A percentile compares a stretch with the other conserved stretches of the same genome.
These are phyloP conservation scores for Albula glossodonta DNA, from an alignment of 2,113 vertebrate species.

Conservation along the genomic window DNA sequence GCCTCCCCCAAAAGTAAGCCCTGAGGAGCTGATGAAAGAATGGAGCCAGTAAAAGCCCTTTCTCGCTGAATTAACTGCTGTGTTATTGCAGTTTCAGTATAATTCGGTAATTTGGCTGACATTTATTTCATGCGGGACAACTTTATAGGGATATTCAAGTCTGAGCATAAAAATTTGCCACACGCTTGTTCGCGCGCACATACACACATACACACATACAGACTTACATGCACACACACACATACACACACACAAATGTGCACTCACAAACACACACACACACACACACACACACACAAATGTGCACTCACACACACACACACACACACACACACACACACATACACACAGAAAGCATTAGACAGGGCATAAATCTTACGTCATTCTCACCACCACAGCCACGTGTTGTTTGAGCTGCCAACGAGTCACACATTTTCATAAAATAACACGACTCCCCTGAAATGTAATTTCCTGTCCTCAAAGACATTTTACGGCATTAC, in stretches of 20 bases:
- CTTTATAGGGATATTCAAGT: slow-evolving; percentile 49
- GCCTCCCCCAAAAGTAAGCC: slow-evolving; percentile 33
- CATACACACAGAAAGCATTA: slow-evolving; percentile 20
- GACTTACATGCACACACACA: too few species aligned
- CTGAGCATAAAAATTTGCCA: slow-evolving; percentile 25
- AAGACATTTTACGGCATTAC: slow-evolving; percentile 31
- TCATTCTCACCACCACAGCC: slow-evolving; percentile 12
- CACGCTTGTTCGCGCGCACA: too few species aligned
- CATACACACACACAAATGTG: too few species aligned
- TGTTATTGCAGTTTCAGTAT: slow-evolving; percentile 49
- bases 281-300: slow-evolving; percentile 3
- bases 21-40: slow-evolving; percentile 54
- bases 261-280: neutral
- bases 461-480: slow-evolving; percentile 37
- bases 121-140: slow-evolving; percentile 47
- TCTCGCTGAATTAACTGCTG: slow-evolving; percentile 51
- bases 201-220: too few species aligned
- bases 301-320: neutral
- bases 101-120: slow-evolving; percentile 46
- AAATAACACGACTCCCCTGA: slow-evolving; percentile 36
- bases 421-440: slow-evolving; percentile 41
- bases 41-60: slow-evolving; percentile 36
- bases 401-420: slow-evolving; percentile 4
- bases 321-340: neutral
- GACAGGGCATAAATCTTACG: slow-evolving; percentile 37